phyloP scores from a whole-genome alignment of 2,888 invertebrate species.

The Xiphydria camelus region DNA sequence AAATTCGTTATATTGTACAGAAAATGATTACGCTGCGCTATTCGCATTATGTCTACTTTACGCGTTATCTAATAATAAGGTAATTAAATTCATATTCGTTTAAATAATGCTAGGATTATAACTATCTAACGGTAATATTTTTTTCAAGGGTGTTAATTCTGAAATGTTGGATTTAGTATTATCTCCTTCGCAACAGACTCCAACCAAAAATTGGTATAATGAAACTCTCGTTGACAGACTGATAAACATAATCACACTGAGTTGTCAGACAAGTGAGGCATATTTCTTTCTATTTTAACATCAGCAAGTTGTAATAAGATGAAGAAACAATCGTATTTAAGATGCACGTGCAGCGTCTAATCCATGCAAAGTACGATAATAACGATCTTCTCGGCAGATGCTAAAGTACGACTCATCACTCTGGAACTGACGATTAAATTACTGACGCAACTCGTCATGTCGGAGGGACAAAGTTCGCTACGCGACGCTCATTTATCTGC shows the following conservation, averaged over 20 bases:
- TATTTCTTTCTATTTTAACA: too few species aligned
- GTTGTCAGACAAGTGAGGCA: conserved; percentile 82
- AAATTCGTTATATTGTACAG: conserved; percentile 82
- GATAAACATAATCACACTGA: conserved; percentile 78
- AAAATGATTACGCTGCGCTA: conserved; percentile 93
- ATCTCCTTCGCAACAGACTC: conserved; percentile 64
- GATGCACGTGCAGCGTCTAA: too few species aligned
- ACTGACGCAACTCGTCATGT: conserved; percentile 69
- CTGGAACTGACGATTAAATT: conserved; percentile 86
- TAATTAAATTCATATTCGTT: conserved; percentile 55
- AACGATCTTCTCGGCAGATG: conserved; percentile 61
- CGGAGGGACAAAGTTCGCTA: conserved; percentile 65
- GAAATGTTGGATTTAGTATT: conserved; percentile 80
- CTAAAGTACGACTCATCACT: conserved; percentile 88
- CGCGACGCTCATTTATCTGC: conserved; percentile 70
- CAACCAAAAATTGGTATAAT: conserved; percentile 73
- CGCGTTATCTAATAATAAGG: conserved; percentile 93
- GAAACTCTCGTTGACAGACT: conserved; percentile 80
- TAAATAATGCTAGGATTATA: not conserved
- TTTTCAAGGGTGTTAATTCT: conserved; percentile 73
- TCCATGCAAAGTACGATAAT: too few species aligned
- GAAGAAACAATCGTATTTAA: too few species aligned
- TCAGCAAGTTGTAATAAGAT: too few species aligned
- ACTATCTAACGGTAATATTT: conserved; percentile 1
- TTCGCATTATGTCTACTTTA: conserved; percentile 90